phyloP scores from a whole-genome alignment of 1,140 invertebrate species.

The Dufourea novaeangliae region DNA sequence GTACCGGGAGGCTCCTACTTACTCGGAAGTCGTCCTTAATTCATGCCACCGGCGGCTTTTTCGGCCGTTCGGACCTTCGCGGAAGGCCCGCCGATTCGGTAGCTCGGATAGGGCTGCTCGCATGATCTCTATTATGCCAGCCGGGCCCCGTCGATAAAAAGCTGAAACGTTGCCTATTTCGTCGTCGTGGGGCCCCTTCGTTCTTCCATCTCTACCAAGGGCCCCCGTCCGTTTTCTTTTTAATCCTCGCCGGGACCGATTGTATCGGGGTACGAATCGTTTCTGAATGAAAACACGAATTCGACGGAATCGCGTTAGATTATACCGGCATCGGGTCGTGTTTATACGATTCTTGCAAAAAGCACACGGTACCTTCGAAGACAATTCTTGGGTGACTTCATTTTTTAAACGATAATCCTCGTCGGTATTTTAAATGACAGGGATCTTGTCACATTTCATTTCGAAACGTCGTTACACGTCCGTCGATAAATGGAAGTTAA shows the following conservation, averaged over 20 bases:
- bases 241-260: background rate
- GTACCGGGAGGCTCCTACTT: constrained; percentile 47
- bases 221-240: background rate
- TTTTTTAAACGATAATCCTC: too few relatives aligned
- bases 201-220: background rate
- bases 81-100: constrained; percentile 56
- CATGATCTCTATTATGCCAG: constrained; percentile 59
- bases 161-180: constrained; percentile 32
- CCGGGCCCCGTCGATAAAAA: constrained; percentile 49
- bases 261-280: background rate
- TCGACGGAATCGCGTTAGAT: background rate
- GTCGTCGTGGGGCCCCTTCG: background rate
- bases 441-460: too few relatives aligned
- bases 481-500: too few relatives aligned
- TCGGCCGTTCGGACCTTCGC: constrained; percentile 47
- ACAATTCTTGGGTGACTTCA: background rate
- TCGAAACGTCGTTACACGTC: too few relatives aligned
- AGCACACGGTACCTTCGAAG: background rate
- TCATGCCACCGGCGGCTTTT: constrained; percentile 64
- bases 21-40: constrained; percentile 69
- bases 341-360: background rate
- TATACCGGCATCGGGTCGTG: too few relatives aligned
- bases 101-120: constrained; percentile 34
- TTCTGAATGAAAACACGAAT: background rate
- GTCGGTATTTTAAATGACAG: too few relatives aligned